Evolutionary conservation across 1,140 invertebrate genomes (phyloP), one percentile per base, ranked within the genome.

Genomic region (Ceratina japonica): DNA sequence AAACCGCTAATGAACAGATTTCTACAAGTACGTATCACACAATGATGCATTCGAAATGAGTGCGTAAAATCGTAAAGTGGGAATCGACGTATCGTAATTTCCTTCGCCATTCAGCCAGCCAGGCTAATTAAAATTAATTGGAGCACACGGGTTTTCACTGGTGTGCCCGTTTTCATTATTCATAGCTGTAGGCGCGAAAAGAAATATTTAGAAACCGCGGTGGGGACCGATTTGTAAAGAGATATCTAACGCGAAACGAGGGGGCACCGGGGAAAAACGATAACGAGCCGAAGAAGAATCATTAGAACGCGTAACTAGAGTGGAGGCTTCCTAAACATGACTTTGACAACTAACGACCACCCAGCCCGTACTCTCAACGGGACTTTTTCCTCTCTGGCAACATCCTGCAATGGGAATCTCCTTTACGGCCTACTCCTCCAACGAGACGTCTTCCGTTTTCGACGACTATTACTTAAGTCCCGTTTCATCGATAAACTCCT

Each of bases 301-400:
- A 63, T 77, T 77, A 71, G 51, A 52, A 71, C 56, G 51, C 56
- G 66, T 72, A 77, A 77, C 75, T 71, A 71, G 58, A 77, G 49
- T 54, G 22, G 18, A 52, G 66, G 51, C 27, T 71, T 77, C 58
- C 49, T 72, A 77, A 72, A 71, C 75, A 63, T 37, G 75, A 77
- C 75, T 71, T 62, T 77, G 66, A 77, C 58, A 77, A 77, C 58
- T 37, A 68, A 77, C 68, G 58, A 71, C 75, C 68, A 77, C 68
- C 68, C 68, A 54, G 58, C 58, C 59, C 37, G 75, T 71, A 77
- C 58, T 77, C 75, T 76, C 10, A 77, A 77, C 68, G 68, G 68
- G 49, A 78, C 75, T 78, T 78, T 78, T 78, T 78, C 75, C 49
- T 51, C 31, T 27, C 58, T 72, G 49, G 31, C 58, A 24, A 59